Percentiles rank a stretch among this genome's conserved stretches.
Conservation (phyloP, 2,888 invertebrate genomes). For the Brachylomia viminalis region DNA sequence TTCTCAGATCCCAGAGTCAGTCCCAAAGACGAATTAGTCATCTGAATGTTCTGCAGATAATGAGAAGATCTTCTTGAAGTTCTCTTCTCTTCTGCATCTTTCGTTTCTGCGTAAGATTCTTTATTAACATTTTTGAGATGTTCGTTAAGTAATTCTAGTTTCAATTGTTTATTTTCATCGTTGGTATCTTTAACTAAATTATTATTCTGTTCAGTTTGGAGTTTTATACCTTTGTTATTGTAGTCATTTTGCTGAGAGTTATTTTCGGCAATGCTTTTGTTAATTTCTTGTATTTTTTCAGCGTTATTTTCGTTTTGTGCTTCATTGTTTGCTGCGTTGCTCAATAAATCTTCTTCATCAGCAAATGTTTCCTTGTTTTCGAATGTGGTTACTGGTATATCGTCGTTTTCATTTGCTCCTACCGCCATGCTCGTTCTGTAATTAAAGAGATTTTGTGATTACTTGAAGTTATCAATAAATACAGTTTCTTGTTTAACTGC, state of each 20-base stretch:
- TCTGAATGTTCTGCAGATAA: conserved; percentile 81
- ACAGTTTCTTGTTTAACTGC: not conserved
- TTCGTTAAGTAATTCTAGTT: conserved; percentile 45
- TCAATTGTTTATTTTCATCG: conserved; percentile 31
- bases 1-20: conserved; percentile 75
- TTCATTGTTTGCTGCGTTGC: conserved; percentile 26
- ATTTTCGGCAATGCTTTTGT: conserved; percentile 25
- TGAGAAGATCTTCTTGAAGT: conserved; percentile 70
- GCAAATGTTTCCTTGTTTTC: conserved; percentile 35
- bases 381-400: conserved; percentile 24
- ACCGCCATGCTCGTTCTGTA: conserved; percentile 64
- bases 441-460: conserved; percentile 26
- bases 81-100: conserved; percentile 55
- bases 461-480: conserved; percentile 11
- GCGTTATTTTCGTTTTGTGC: conserved; percentile 3
- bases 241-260: conserved; percentile 16
- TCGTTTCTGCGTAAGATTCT: conserved; percentile 46
- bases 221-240: conserved; percentile 17
- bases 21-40: conserved; percentile 76
- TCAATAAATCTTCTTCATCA: conserved; percentile 41
- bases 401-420: conserved; percentile 32
- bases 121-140: conserved; percentile 39
- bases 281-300: conserved; percentile 25
- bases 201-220: conserved; percentile 24
- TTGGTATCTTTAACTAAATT: conserved; percentile 39